These are phyloP conservation scores for Phalera bucephala DNA, from an alignment of 2,888 invertebrate genomes.

Conservation along the genomic window DNA sequence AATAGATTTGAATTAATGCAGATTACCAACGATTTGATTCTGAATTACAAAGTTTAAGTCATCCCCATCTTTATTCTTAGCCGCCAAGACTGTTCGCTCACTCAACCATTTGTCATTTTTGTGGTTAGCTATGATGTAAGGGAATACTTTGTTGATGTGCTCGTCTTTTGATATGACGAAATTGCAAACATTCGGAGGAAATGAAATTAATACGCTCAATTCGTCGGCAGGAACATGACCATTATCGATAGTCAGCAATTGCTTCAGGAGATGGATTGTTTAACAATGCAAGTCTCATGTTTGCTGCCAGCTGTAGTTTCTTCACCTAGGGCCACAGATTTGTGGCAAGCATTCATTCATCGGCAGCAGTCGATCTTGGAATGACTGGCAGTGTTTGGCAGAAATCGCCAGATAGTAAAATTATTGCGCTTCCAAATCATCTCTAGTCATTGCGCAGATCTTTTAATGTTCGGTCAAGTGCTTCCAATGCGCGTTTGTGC, in stretches of 20 bases:
- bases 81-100: slow-evolving; percentile 7
- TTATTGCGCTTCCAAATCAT: too few relatives aligned
- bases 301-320: too few relatives aligned
- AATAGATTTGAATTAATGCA: slow-evolving; percentile 15
- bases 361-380: slow-evolving; percentile 1
- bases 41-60: slow-evolving; percentile 39
- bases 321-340: too few relatives aligned
- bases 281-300: too few relatives aligned
- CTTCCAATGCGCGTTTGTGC: too few relatives aligned
- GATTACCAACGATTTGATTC: slow-evolving; percentile 17
- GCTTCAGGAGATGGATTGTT: too few relatives aligned
- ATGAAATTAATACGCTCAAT: background rate
- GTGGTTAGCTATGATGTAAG: background rate
- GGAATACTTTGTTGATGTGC: too few relatives aligned
- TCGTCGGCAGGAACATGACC: background rate
- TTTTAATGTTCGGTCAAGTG: too few relatives aligned
- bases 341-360: slow-evolving; percentile 1
- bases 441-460: too few relatives aligned
- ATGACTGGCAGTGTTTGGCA: too few relatives aligned
- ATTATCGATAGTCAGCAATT: too few relatives aligned
- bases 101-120: slow-evolving; percentile 13
- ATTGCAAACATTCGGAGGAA: slow-evolving; percentile 1
- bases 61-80: slow-evolving; percentile 48
- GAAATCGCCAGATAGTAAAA: too few relatives aligned
- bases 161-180: background rate